A percentile compares a stretch with the other conserved stretches of the same genome.
Conservation (phyloP, 1,140 invertebrate genomes). For the Nasonia giraulti region DNA sequence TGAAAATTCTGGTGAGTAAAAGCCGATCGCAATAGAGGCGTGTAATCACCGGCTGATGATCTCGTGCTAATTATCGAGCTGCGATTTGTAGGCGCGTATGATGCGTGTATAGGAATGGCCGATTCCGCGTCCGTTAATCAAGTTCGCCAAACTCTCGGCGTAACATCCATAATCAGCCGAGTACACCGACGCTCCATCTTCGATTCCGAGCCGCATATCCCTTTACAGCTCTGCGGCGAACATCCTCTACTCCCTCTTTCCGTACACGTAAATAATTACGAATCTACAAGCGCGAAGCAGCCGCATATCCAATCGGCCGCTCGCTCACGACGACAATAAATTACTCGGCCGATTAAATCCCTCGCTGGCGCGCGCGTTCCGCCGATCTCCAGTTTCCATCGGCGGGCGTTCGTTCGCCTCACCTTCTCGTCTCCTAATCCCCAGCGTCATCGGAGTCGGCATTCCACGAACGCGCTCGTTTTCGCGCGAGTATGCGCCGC, state of each 20-base stretch:
- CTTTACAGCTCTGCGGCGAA: background rate
- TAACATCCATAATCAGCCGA: background rate
- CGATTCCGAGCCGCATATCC: background rate
- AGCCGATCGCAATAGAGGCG: background rate
- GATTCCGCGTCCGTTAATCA: background rate
- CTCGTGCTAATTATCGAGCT: background rate
- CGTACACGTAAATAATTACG: slow-evolving; percentile 36
- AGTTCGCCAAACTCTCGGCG: background rate
- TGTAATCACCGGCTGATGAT: background rate
- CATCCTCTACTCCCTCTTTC: background rate
- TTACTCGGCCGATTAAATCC: slow-evolving; percentile 43
- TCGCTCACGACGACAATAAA: slow-evolving; percentile 32
- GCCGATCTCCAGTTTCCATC: slow-evolving; percentile 23
- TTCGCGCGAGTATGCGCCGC: background rate
- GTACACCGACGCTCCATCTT: background rate
- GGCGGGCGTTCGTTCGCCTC: background rate
- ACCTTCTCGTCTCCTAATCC: slow-evolving; percentile 5
- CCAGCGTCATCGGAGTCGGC: background rate
- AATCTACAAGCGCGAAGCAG: slow-evolving; percentile 20
- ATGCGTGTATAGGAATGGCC: background rate
- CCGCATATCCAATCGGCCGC: background rate
- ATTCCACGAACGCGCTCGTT: background rate
- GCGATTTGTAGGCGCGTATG: background rate
- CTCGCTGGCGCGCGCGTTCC: background rate
- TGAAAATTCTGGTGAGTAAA: background rate